Conservation (phyloP, 2,113 vertebrate genomes). For the Cheilinus undulatus region DNA sequence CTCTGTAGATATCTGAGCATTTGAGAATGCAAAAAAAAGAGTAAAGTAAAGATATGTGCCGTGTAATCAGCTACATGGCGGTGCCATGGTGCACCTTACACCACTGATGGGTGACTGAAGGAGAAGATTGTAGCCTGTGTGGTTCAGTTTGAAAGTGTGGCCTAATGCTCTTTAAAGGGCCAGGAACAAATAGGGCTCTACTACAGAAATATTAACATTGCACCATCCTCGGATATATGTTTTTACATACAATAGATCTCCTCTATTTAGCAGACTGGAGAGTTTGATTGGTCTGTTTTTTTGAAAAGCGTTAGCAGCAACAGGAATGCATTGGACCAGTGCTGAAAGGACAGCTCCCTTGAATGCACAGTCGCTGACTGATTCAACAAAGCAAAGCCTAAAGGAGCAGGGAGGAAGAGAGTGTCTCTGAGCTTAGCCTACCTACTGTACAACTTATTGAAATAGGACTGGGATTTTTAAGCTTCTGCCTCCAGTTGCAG, state of each 20-base stretch:
- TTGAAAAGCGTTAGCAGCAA: slow-evolving; percentile 79
- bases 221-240: slow-evolving; percentile 78
- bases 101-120: slow-evolving; percentile 52
- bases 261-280: slow-evolving; percentile 65
- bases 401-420: slow-evolving; percentile 14
- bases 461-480: slow-evolving; percentile 77
- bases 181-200: slow-evolving; percentile 53
- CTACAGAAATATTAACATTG: slow-evolving; percentile 81
- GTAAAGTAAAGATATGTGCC: slow-evolving; percentile 64
- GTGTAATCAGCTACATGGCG: slow-evolving; percentile 74
- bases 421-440: slow-evolving; percentile 71
- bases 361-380: slow-evolving; percentile 70
- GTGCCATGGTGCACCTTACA: slow-evolving; percentile 66
- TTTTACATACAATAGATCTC: slow-evolving; percentile 77
- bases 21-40: slow-evolving; percentile 24
- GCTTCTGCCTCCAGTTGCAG: slow-evolving; percentile 77
- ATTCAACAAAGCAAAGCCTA: slow-evolving; percentile 75
- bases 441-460: slow-evolving; percentile 83
- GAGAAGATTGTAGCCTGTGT: slow-evolving; percentile 45
- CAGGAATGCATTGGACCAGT: slow-evolving; percentile 82
- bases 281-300: slow-evolving; percentile 76
- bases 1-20: slow-evolving; percentile 64
- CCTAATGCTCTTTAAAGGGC: slow-evolving; percentile 58
- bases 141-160: slow-evolving; percentile 52
- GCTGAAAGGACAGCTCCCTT: slow-evolving; percentile 86